Evolutionary conservation across 1,140 invertebrate species (phyloP), one percentile per base, ranked within the genome.

Genomic region (Globodera ellingtonae): DNA sequence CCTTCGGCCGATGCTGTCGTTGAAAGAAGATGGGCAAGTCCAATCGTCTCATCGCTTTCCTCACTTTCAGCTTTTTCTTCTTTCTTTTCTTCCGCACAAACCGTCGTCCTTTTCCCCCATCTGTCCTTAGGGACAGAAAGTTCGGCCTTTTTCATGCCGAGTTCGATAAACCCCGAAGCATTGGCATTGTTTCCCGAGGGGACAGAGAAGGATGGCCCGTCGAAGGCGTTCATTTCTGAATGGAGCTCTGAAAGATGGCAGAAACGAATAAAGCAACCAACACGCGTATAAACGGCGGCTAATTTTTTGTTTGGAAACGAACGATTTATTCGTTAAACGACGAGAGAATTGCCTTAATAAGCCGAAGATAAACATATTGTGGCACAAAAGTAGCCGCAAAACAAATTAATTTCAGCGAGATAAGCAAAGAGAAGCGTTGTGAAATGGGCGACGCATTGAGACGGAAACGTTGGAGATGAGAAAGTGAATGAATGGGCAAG

Each of bases 1-100:
- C 35, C 56, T 6, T 62, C 67, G 67, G n/a, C 24, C 24, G 67
- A n/a, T 6, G n/a, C 66, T 21, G 66, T 52, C 50, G 50, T 24
- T 21, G 50, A 66, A 48, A 65, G 56, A n/a, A 48, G 72, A 9
- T 21, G 72, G 9, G 15, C 4, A 18, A 35, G 6, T 62, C 47
- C 74, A 7, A n/a, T 56, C 44, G 47, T 5, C n/a, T 52, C 44
- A 15, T 66, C 74, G 10, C 62, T 24, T 3, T 65, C 5, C 9
- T 75, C 72, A 13, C 59, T 62, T 21, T 75, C 46, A 6, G 15
- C 74, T 5, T 77, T 44, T 18, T 74, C 75, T 35, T 78, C 75
- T 35, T 35, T 35, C 35, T 35, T 35, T 35, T 35, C 35, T 35
- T 35, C 35, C 35, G 35, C 35, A 35, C 1, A 35, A 35, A 35